A percentile compares a stretch with the other conserved stretches of the same genome.
phyloP scores from a whole-genome alignment of 2,797 vertebrate species.

The Enteromius trimaculatus region DNA sequence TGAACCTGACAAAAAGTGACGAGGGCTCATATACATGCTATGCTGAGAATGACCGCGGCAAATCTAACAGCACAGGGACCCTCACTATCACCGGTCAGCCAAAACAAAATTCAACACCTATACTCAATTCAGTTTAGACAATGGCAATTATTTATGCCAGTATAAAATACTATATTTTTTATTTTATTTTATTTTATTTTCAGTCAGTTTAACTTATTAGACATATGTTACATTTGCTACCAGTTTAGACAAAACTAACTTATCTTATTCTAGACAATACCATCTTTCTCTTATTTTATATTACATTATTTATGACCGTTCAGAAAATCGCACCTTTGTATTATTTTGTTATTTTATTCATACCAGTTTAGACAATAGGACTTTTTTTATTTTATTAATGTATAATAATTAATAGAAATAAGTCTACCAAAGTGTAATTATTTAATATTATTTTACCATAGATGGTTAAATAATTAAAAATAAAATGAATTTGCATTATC shows the following conservation, averaged over 20 bases:
- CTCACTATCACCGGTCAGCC: conserved; percentile 90
- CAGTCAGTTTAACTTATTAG: too few relatives aligned
- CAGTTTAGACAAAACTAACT: neutral
- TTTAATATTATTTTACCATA: neutral
- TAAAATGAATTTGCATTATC: neutral
- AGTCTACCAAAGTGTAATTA: neutral
- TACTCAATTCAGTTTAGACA: neutral
- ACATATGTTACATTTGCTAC: too few relatives aligned
- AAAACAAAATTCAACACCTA: neutral
- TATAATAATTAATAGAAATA: neutral
- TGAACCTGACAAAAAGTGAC: conserved; percentile 88
- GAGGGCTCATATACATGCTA: conserved; percentile 92
- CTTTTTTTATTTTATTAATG: neutral
- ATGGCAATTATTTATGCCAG: neutral
- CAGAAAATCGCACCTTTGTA: too few relatives aligned
- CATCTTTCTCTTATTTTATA: neutral
- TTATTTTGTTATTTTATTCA: too few relatives aligned
- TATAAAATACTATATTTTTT: neutral
- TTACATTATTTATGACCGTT: neutral
- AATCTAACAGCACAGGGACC: conserved; percentile 89
- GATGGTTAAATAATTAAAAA: neutral
- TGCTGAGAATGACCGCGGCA: conserved; percentile 93
- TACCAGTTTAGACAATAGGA: too few relatives aligned
- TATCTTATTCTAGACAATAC: neutral
- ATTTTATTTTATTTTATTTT: neutral